Evolutionary conservation across 2,888 invertebrate genomes (phyloP).

Genomic region (Polymixis flavicincta): DNA sequence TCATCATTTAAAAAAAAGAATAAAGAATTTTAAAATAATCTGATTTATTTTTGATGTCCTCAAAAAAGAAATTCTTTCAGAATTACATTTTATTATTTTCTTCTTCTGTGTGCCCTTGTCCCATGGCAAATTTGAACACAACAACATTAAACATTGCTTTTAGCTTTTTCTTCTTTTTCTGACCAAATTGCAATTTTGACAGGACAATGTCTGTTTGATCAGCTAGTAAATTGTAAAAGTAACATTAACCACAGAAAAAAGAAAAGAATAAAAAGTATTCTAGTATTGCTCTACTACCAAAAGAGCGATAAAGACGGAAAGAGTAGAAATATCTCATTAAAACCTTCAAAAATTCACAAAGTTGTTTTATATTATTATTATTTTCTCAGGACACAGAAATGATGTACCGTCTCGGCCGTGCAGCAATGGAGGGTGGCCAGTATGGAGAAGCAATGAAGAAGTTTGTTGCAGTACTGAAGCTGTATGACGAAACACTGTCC

Average conservation of each 20-base stretch:
- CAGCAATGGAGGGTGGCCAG: slow-evolving; percentile 91
- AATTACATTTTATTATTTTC: too few relatives aligned
- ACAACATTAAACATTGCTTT: too few relatives aligned
- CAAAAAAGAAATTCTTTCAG: not conserved
- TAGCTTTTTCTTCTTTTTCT: too few relatives aligned
- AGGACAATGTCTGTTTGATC: too few relatives aligned
- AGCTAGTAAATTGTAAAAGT: too few relatives aligned
- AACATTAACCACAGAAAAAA: too few relatives aligned
- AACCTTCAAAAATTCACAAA: not conserved
- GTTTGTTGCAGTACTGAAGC: slow-evolving; percentile 92
- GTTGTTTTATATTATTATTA: not conserved
- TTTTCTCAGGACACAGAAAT: slow-evolving; percentile 92
- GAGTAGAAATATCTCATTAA: not conserved
- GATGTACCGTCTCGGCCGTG: slow-evolving; percentile 91
- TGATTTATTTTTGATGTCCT: not conserved
- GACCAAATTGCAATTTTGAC: too few relatives aligned
- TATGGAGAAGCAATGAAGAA: slow-evolving; percentile 92
- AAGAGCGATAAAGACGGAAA: too few relatives aligned
- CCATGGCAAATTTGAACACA: too few relatives aligned
- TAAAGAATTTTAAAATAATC: not conserved
- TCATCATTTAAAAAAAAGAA: too few relatives aligned
- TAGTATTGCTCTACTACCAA: too few relatives aligned
- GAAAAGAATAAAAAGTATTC: too few relatives aligned
- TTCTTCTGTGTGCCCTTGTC: not conserved
- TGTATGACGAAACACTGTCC: slow-evolving; percentile 92